Evolutionary conservation across 2,888 invertebrate genomes (phyloP), one percentile per base, ranked within the genome.

Genomic region (Psylliodes chrysocephalus): DNA sequence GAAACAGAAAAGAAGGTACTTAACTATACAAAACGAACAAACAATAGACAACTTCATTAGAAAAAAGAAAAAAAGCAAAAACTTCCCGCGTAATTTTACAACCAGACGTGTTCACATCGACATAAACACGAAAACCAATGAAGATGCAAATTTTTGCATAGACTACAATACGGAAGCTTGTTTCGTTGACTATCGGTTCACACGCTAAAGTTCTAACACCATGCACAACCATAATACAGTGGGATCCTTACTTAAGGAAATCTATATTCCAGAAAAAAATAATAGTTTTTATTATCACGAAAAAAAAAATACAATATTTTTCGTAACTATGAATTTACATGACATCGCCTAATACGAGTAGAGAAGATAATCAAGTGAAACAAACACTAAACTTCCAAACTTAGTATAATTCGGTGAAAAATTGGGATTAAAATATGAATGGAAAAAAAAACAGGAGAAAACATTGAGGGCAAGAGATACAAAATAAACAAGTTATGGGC

Each of bases 121-220:
- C 54, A 60, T 54, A 64, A 49, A 60, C 64, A 64, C 60, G 60
- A 60, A 64, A 54, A 49, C 54, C 63, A 59, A 53, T 66, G 60
- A 61, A 64, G 59, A 68, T 63, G 65, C 57, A 59, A 61, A 68
- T 68, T 68, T 68, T 68, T 63, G 56, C 60, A 57, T 51, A 54
- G 28, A 62, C 49, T 28, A 46, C 49, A 40, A 63, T 64, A 64
- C 64, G 60, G 60, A 55, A 60, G 59, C 60, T 56, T 46, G 49
- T 49, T 49, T 28, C 28, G 49, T 30, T 38, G 40, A 28, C 51
- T 35, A 42, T 54, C 35, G 64, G 54, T 64, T 64, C 64, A 64
- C 64, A 64, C 64, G 64, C 55, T 53, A 64, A 64, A 60, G 42
- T 49, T 10, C 19, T 49, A 42, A 18, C 14, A 59, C 19, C 60